phyloP scores from a whole-genome alignment of 2,113 vertebrate species.

The Syngnathus floridae region DNA sequence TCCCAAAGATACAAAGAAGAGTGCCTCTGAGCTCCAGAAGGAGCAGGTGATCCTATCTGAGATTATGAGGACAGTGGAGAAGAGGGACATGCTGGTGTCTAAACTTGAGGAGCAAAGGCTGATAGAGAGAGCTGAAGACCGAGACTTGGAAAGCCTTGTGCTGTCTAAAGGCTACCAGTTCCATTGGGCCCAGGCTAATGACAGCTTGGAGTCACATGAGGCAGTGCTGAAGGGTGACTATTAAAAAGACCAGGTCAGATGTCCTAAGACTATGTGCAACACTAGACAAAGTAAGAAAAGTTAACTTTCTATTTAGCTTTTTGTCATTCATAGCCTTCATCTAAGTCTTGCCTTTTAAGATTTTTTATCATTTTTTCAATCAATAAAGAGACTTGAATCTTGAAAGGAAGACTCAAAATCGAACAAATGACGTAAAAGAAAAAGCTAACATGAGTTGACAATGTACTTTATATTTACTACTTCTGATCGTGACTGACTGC shows the following conservation, averaged over 20 bases:
- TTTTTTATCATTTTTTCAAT: neutral
- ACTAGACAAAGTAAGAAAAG: neutral
- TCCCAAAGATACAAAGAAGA: slow-evolving; percentile 76
- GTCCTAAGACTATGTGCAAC: neutral
- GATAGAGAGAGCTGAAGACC: slow-evolving; percentile 77
- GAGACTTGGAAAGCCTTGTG: slow-evolving; percentile 74
- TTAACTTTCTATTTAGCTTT: neutral
- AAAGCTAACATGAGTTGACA: slow-evolving; percentile 9
- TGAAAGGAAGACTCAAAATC: slow-evolving; percentile 2
- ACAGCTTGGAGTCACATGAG: slow-evolving; percentile 22
- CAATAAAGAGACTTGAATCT: neutral
- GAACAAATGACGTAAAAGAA: neutral
- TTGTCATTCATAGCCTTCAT: neutral
- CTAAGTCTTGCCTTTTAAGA: neutral
- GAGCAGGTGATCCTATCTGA: slow-evolving; percentile 75
- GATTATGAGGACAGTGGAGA: slow-evolving; percentile 85
- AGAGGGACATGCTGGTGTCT: slow-evolving; percentile 75
- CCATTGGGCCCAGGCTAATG: slow-evolving; percentile 63
- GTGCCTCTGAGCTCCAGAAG: slow-evolving; percentile 68
- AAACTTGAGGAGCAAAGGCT: slow-evolving; percentile 82
- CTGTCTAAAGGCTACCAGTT: slow-evolving; percentile 73
- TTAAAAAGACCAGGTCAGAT: neutral
- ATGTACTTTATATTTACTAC: neutral
- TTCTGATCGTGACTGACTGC: neutral
- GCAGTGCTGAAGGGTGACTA: neutral